Conservation (phyloP, 2,113 vertebrate species). For the Odocoileus hemionus region DNA sequence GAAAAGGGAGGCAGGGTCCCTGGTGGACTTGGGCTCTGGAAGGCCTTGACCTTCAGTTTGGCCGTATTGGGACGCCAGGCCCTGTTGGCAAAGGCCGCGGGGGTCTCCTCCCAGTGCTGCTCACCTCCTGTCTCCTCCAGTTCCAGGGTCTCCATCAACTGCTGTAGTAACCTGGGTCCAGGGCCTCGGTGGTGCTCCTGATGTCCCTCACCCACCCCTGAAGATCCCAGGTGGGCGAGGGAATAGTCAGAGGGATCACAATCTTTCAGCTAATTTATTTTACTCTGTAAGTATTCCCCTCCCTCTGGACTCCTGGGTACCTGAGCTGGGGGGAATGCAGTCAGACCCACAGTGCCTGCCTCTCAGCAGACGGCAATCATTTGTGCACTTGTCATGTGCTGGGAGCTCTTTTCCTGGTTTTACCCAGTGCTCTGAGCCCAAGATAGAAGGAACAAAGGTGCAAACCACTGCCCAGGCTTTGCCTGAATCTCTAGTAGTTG, state of each 20-base stretch:
- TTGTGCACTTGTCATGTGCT: background rate
- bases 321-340: accelerated
- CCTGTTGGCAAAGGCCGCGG: background rate
- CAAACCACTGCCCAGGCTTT: background rate
- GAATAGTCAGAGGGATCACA: slow-evolving; percentile 99
- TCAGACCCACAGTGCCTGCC: background rate
- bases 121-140: slow-evolving; percentile 67
- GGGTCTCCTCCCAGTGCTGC: background rate
- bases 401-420: background rate
- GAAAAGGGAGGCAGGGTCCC: background rate
- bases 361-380: too few species aligned
- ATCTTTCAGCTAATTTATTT: slow-evolving; percentile 97
- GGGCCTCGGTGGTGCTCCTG: slow-evolving; percentile 99
- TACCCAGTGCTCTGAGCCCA: background rate
- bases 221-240: slow-evolving; percentile 99
- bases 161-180: slow-evolving; percentile 98
- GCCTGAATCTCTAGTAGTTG: background rate
- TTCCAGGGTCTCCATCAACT: slow-evolving; percentile 88
- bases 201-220: slow-evolving; percentile 99
- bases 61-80: background rate
- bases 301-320: accelerated
- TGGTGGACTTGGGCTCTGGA: background rate
- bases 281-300: slow-evolving; percentile 89
- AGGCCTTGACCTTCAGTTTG: background rate
- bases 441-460: too few species aligned